A percentile compares a stretch with the other conserved stretches of the same genome.
phyloP scores from a whole-genome alignment of 2,888 invertebrate species.

The Dasysyrphus tricinctus region DNA sequence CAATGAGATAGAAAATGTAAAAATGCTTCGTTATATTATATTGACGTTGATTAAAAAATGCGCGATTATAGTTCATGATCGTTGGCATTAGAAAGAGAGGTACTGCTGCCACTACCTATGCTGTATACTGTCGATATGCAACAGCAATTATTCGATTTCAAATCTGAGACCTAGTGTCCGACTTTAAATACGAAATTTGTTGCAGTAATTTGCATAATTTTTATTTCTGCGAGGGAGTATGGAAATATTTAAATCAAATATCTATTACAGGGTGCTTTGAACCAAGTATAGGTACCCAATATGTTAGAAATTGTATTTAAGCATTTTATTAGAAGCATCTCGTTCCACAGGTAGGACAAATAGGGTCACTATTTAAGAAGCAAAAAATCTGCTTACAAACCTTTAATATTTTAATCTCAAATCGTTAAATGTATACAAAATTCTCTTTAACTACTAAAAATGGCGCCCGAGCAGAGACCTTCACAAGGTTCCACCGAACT shows the following conservation, averaged over 20 bases:
- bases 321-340: too few species aligned
- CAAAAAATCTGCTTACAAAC: too few species aligned
- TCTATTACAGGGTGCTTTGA: background rate
- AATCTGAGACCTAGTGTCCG: conserved; percentile 40
- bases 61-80: conserved; percentile 72
- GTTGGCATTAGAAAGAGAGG: conserved; percentile 66
- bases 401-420: too few species aligned
- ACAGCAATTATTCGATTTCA: conserved; percentile 27
- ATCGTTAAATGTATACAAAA: too few species aligned
- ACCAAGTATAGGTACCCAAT: background rate
- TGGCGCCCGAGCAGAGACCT: too few species aligned
- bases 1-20: conserved; percentile 44
- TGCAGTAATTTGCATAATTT: conserved; percentile 56
- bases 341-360: too few species aligned
- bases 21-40: conserved; percentile 63
- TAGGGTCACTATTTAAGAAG: too few species aligned
- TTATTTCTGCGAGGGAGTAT: conserved; percentile 1
- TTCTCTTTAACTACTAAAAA: too few species aligned
- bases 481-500: too few species aligned
- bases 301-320: background rate
- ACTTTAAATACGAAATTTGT: conserved; percentile 64
- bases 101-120: background rate
- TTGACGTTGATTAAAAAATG: conserved; percentile 70
- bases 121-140: background rate
- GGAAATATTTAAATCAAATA: background rate